phyloP scores from a whole-genome alignment of 2,888 invertebrate genomes.

The Cryptus armator region DNA sequence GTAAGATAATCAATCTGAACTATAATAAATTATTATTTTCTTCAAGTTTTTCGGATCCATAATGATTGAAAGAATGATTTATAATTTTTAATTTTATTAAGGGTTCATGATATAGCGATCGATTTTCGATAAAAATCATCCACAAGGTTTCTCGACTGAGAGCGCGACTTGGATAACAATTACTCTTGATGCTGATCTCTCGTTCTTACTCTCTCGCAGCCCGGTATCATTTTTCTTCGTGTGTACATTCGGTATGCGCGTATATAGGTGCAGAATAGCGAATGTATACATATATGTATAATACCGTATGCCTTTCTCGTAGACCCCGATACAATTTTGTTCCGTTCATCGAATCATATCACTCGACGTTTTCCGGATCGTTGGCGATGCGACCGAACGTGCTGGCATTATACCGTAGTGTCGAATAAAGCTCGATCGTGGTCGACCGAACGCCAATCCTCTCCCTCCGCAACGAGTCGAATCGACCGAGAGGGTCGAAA shows the following conservation, averaged over 20 bases:
- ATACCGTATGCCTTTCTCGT: conserved; percentile 1
- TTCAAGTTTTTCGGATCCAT: no score
- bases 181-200: conserved; percentile 47
- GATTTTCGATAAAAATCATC: neutral
- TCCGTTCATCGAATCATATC: conserved; percentile 68
- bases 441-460: conserved; percentile 59
- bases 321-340: conserved; percentile 51
- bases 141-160: conserved; percentile 10
- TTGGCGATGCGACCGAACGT: conserved; percentile 64
- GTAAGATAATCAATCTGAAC: no score
- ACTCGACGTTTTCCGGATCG: conserved; percentile 67
- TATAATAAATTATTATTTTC: no score
- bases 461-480: conserved; percentile 35
- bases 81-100: conserved; percentile 29
- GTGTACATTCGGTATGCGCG: neutral
- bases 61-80: no score
- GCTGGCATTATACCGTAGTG: conserved; percentile 63
- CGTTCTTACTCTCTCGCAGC: conserved; percentile 29
- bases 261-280: neutral
- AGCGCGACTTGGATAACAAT: conserved; percentile 46
- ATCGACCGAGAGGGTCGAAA: conserved; percentile 20
- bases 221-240: conserved; percentile 39
- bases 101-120: conserved; percentile 23
- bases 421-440: conserved; percentile 64
- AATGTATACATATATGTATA: conserved; percentile 13